Conservation (phyloP, 2,888 invertebrate genomes). For the Cerastoderma edule region DNA sequence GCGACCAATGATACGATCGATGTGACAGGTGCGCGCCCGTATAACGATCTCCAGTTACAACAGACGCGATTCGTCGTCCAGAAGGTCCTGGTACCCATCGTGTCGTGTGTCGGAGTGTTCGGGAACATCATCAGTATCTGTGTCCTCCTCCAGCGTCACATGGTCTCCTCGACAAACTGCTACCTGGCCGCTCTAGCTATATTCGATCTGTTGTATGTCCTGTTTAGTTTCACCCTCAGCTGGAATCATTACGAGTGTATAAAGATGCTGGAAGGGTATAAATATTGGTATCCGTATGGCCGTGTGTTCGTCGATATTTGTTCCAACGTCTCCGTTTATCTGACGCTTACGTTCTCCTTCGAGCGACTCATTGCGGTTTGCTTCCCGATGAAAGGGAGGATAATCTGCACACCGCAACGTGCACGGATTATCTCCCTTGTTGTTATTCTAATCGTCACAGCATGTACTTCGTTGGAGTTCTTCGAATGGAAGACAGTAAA, state of each 20-base stretch:
- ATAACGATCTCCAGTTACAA: conserved; percentile 50
- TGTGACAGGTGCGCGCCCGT: background rate
- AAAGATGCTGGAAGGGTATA: conserved; percentile 84
- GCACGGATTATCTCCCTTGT: conserved; percentile 88
- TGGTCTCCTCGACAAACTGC: conserved; percentile 82
- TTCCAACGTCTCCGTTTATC: conserved; percentile 89
- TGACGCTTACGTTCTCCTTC: conserved; percentile 90
- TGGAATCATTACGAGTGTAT: conserved; percentile 86
- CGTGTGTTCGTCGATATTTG: conserved; percentile 88
- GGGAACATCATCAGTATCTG: conserved; percentile 80
- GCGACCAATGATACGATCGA: background rate
- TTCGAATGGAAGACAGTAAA: conserved; percentile 85
- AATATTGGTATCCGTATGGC: conserved; percentile 85
- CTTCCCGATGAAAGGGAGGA: conserved; percentile 88
- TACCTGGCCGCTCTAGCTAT: conserved; percentile 90
- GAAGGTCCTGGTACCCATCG: conserved; percentile 75
- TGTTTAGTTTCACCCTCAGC: conserved; percentile 88
- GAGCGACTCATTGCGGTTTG: conserved; percentile 91
- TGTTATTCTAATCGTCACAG: conserved; percentile 87
- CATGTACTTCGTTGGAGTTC: conserved; percentile 87
- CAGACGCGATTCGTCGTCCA: conserved; percentile 74
- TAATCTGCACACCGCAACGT: conserved; percentile 87
- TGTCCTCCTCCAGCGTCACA: conserved; percentile 79
- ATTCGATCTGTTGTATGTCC: conserved; percentile 89
- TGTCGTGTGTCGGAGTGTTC: conserved; percentile 74